Conservation (phyloP, 2,888 invertebrate species). For the Drosophila ezoana region DNA sequence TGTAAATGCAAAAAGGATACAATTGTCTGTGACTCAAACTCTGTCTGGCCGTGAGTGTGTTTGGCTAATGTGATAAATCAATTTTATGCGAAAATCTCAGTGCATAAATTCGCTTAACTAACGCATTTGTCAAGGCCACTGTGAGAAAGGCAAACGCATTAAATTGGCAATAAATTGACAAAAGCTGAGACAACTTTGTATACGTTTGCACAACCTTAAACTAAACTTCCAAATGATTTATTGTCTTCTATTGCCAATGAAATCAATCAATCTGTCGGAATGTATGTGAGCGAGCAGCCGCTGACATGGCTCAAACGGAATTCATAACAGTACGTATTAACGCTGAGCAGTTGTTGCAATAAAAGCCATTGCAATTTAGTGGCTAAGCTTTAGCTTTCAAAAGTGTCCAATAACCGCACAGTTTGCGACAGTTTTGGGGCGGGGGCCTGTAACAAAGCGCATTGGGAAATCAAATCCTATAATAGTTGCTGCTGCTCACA, state of each 20-base stretch:
- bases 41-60: conserved; percentile 4
- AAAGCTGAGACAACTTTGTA: conserved; percentile 15
- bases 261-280: conserved; percentile 3
- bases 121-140: conserved; percentile 58
- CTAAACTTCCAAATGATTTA: conserved; percentile 3
- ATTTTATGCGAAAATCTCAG: conserved; percentile 63
- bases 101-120: conserved; percentile 63
- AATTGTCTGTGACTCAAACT: conserved; percentile 45
- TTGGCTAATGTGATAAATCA: conserved; percentile 67
- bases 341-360: conserved; percentile 12
- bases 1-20: conserved; percentile 61
- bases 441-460: conserved; percentile 41
- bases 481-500: conserved; percentile 30
- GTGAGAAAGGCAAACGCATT: conserved; percentile 29
- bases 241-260: neutral
- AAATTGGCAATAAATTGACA: conserved; percentile 45
- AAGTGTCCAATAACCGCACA: conserved; percentile 34
- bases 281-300: neutral
- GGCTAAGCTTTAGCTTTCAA: conserved; percentile 13
- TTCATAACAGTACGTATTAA: conserved; percentile 37
- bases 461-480: conserved; percentile 66
- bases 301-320: conserved; percentile 8
- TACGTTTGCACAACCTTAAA: neutral
- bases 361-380: conserved; percentile 14
- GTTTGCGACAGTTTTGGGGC: conserved; percentile 38